Base-by-base conservation (phyloP, 2,888 invertebrate species). In the Zaprionus obscuricornis region DNA sequence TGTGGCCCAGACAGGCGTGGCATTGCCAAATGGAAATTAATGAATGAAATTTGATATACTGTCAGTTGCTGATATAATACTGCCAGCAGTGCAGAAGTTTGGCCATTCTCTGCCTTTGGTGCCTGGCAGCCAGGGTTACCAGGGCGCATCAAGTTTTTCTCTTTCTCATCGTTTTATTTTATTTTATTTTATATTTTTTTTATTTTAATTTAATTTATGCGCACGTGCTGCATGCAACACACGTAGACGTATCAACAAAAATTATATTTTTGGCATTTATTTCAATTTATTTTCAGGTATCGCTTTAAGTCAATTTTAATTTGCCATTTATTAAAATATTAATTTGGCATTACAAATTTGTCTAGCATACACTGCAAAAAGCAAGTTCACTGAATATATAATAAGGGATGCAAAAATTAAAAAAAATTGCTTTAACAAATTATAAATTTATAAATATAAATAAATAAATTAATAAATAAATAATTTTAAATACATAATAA, bases 21-120 rank as follows among this genome's bases (percentile, higher is more conserved):
- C 81, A 73, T 59, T 81, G 77, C 50, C 77, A 82, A 82, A 82
- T 82, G 85, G 69, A 83, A 83, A 83, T 83, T 83, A 83, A 83
- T 83, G 82, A 85, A 85, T 70, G 76, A 78, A 82, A 82, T 84
- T 84, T 85, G 78, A 84, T 83, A 84, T 78, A 77, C 75, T 73
- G 74, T 60, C 76, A 81, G 77, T 59, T 52, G 56, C 46, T 43
- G 51, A 36, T 57, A 49, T 55, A 66, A 42, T 50, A 56, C 39
- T 31, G n/a, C n/a, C n/a, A n/a, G n/a, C n/a, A n/a, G n/a, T n/a
- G n/a, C n/a, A n/a, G n/a, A n/a, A n/a, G n/a, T n/a, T n/a, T n/a
- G n/a, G n/a, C n/a, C n/a, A n/a, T n/a, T n/a, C n/a, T n/a, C n/a
- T n/a, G n/a, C n/a, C n/a, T n/a, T n/a, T n/a, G n/a, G n/a, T n/a